These are phyloP conservation scores for Tetrao urogallus DNA, from an alignment of 2,113 vertebrate species.

Conservation along the genomic window DNA sequence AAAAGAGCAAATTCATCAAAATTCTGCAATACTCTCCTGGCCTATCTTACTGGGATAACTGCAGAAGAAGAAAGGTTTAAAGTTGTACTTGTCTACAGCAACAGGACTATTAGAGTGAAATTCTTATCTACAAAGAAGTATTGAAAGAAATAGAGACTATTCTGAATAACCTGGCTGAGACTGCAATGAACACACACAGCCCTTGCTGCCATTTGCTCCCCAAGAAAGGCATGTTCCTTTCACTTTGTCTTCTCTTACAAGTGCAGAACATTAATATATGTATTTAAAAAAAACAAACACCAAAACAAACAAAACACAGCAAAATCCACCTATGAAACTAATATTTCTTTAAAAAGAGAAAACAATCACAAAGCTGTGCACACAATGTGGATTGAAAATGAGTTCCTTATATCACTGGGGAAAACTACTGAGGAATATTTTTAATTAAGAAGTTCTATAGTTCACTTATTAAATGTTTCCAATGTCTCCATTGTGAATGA, in stretches of 20 bases:
- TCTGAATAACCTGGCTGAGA: background rate
- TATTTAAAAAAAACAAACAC: background rate
- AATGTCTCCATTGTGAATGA: conserved; percentile 55
- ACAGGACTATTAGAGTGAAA: background rate
- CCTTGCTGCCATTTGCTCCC: background rate
- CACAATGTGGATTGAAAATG: background rate
- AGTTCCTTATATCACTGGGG: background rate
- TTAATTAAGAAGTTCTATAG: conserved; percentile 52
- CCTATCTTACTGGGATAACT: background rate
- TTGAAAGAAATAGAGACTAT: background rate
- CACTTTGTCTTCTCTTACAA: background rate
- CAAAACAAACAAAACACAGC: background rate
- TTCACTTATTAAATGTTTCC: conserved; percentile 61
- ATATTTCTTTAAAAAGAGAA: background rate
- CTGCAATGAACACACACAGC: background rate
- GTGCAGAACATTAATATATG: background rate
- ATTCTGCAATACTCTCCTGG: background rate
- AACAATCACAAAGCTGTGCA: background rate
- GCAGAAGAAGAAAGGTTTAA: background rate
- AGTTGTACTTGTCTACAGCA: background rate
- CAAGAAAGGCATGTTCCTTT: background rate
- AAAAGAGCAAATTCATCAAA: background rate
- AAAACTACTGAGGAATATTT: conserved; percentile 34
- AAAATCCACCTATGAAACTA: background rate
- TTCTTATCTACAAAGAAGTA: background rate